Conservation (phyloP, 2,797 vertebrate genomes). For the Enteromius paludinosus region DNA sequence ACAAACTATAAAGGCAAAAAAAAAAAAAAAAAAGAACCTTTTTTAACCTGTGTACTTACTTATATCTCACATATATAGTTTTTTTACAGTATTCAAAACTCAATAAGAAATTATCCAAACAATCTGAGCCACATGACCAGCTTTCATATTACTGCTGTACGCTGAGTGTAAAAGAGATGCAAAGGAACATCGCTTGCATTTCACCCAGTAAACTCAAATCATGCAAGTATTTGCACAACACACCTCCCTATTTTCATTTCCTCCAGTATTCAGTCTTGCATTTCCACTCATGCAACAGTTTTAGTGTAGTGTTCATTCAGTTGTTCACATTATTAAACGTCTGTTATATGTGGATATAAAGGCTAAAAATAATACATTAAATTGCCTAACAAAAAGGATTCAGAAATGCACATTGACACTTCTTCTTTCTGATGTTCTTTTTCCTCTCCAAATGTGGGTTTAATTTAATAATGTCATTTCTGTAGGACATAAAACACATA, state of each 20-base stretch:
- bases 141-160: slow-evolving; percentile 13
- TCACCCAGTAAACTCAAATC: slow-evolving; percentile 42
- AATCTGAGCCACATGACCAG: slow-evolving; percentile 13
- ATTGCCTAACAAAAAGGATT: not conserved
- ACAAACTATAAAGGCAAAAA: not conserved
- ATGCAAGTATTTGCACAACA: slow-evolving; percentile 42
- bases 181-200: not conserved
- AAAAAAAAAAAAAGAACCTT: not conserved
- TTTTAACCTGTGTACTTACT: not conserved
- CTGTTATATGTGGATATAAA: not conserved
- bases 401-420: not conserved
- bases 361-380: slow-evolving; percentile 1
- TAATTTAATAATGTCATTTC: slow-evolving; percentile 38
- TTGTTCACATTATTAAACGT: not conserved
- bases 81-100: not conserved
- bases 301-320: not conserved
- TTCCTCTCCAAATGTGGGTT: slow-evolving; percentile 16
- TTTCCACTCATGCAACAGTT: slow-evolving; percentile 23
- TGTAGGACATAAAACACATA: slow-evolving; percentile 18
- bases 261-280: slow-evolving; percentile 27
- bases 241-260: slow-evolving; percentile 41
- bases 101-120: not conserved
- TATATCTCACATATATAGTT: not conserved
- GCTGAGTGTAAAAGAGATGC: slow-evolving; percentile 23
- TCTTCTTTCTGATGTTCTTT: not conserved